phyloP scores from a whole-genome alignment of 2,113 vertebrate genomes.

The Hypocryptadius cinnamomeus region DNA sequence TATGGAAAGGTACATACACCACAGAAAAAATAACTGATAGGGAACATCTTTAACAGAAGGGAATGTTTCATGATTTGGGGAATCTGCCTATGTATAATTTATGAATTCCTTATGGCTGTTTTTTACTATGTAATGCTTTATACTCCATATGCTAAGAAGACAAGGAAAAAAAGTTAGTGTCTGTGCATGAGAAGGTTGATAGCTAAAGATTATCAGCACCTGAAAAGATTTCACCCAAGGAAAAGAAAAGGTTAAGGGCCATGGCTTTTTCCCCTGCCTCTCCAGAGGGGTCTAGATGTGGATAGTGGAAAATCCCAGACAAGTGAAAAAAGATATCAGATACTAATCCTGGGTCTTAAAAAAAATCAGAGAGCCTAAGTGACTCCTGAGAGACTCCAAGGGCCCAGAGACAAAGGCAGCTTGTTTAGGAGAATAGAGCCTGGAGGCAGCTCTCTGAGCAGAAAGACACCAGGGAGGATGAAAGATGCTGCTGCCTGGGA shows the following conservation, averaged over 20 bases:
- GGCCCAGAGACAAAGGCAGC: slow-evolving; percentile 25
- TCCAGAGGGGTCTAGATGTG: background rate
- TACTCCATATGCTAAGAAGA: background rate
- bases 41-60: background rate
- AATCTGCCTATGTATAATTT: slow-evolving; percentile 45
- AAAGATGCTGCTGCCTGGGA: background rate
- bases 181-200: background rate
- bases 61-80: slow-evolving; percentile 21
- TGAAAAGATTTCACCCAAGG: background rate
- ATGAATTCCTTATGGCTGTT: slow-evolving; percentile 30
- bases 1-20: background rate
- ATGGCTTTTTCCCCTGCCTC: background rate
- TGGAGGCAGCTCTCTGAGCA: slow-evolving; percentile 6
- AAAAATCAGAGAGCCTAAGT: slow-evolving; percentile 13
- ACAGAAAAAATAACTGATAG: background rate
- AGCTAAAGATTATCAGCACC: background rate
- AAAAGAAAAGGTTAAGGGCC: background rate
- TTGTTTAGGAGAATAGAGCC: slow-evolving; percentile 39
- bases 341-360: background rate
- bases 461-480: slow-evolving; percentile 20
- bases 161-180: background rate
- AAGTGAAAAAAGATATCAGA: slow-evolving; percentile 8
- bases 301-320: background rate
- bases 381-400: background rate
- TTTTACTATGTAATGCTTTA: slow-evolving; percentile 8